Evolutionary conservation across 2,113 vertebrate species (phyloP).

Genomic region (Thamnophis sirtalis): DNA sequence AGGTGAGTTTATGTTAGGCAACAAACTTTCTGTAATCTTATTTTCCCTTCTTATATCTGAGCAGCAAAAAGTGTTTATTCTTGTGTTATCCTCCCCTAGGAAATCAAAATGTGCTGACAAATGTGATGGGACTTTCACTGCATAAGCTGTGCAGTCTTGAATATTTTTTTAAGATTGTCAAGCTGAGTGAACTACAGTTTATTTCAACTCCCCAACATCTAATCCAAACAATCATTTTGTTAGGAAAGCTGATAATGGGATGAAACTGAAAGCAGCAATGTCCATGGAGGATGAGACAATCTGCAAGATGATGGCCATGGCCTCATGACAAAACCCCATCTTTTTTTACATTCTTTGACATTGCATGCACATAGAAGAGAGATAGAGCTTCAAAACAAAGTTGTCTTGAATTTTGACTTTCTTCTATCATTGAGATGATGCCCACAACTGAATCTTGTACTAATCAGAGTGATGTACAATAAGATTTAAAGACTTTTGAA

Average conservation of each 20-base stretch:
- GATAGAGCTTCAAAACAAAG: background rate
- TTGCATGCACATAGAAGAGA: background rate
- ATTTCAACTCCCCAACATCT: background rate
- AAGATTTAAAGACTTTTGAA: background rate
- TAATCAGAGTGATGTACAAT: background rate
- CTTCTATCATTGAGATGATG: background rate
- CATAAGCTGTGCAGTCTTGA: background rate
- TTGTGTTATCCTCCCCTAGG: conserved; percentile 42
- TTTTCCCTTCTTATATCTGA: background rate
- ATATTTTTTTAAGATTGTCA: background rate
- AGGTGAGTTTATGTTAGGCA: background rate
- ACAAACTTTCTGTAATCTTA: background rate
- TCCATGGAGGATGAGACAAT: background rate
- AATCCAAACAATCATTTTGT: background rate
- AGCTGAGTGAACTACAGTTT: background rate
- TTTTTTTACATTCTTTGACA: background rate
- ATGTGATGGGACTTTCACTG: background rate
- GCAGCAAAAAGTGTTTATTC: conserved; percentile 37
- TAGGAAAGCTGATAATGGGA: background rate
- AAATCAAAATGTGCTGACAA: background rate
- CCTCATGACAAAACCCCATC: background rate
- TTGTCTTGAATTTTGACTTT: background rate
- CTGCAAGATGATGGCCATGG: background rate
- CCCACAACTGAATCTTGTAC: background rate
- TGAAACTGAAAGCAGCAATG: background rate